Conservation (phyloP, 2,113 vertebrate species). For the Miniopterus natalensis region DNA sequence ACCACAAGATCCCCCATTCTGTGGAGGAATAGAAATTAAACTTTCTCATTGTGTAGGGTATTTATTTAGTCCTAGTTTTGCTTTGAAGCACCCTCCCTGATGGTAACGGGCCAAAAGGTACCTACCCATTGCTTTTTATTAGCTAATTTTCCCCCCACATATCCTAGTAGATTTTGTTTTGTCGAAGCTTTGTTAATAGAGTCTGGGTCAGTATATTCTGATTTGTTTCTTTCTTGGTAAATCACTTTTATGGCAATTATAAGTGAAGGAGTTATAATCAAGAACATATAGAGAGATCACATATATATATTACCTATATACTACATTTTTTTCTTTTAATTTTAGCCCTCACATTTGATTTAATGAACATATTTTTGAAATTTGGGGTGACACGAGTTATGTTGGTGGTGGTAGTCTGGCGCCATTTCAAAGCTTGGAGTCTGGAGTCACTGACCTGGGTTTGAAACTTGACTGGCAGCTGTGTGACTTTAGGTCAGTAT, state of each 20-base stretch:
- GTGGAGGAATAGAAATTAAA: background rate
- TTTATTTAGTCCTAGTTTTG: conserved; percentile 37
- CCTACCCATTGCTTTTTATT: background rate
- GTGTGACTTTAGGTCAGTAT: background rate
- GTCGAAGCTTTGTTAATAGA: background rate
- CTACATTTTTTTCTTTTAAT: background rate
- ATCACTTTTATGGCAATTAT: background rate
- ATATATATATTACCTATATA: background rate
- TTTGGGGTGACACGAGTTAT: background rate
- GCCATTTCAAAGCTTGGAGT: background rate
- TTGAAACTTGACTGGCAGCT: background rate
- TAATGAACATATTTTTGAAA: background rate
- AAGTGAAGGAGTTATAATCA: background rate
- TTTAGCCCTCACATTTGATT: background rate
- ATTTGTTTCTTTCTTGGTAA: conserved; percentile 2
- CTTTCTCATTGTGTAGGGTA: background rate
- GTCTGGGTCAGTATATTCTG: background rate
- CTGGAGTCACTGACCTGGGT: background rate
- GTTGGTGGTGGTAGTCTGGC: rapidly evolving
- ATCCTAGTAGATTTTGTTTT: background rate
- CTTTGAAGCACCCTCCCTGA: background rate
- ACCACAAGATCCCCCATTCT: background rate
- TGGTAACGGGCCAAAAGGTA: background rate
- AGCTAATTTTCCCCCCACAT: background rate
- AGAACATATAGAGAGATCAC: background rate